These are phyloP conservation scores for Sylvia atricapilla DNA, from an alignment of 2,113 vertebrate species.

Conservation along the genomic window DNA sequence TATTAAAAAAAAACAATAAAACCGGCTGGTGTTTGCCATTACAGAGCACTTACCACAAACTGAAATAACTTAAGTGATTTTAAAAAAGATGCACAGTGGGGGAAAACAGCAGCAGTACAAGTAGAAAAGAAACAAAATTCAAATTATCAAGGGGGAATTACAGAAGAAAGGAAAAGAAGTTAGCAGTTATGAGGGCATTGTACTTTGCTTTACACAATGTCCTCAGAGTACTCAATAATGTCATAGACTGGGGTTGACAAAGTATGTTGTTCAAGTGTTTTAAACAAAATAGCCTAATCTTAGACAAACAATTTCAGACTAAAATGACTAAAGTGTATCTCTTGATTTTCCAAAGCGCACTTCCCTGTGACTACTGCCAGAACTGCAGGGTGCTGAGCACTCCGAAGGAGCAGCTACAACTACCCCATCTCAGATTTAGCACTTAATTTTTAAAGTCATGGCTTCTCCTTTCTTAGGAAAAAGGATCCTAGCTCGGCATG, in stretches of 20 bases:
- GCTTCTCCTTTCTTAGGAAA: slow-evolving; percentile 14
- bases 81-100: background rate
- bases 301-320: slow-evolving; percentile 20
- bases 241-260: background rate
- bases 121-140: background rate
- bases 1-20: background rate
- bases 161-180: background rate
- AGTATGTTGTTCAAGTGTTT: background rate
- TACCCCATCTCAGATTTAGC: background rate
- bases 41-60: background rate
- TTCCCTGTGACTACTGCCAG: background rate
- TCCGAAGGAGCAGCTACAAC: background rate
- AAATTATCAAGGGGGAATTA: background rate
- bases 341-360: background rate
- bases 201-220: background rate
- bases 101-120: background rate
- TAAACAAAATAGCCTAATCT: slow-evolving; percentile 14
- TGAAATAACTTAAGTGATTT: background rate
- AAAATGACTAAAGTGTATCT: background rate
- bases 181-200: background rate
- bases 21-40: background rate
- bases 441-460: slow-evolving; percentile 1
- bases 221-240: background rate
- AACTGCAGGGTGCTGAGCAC: background rate
- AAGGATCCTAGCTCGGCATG: background rate